phyloP scores from a whole-genome alignment of 2,888 invertebrate species.

The Dasysyrphus tricinctus region DNA sequence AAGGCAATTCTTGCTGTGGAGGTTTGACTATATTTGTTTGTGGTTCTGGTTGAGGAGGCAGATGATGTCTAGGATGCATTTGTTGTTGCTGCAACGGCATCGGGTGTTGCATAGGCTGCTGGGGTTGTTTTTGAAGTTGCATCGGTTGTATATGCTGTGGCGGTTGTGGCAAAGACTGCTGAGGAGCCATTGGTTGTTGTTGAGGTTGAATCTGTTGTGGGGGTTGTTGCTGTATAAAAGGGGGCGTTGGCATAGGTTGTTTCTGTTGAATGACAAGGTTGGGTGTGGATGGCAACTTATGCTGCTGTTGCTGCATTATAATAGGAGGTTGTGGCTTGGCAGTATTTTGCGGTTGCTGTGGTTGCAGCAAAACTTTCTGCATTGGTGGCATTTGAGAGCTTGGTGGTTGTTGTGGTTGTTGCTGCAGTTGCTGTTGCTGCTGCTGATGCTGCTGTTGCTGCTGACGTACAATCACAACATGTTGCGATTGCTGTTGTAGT shows the following conservation, averaged over 20 bases:
- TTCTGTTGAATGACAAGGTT: slow-evolving; percentile 65
- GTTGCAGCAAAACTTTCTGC: slow-evolving; percentile 73
- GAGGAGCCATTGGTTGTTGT: slow-evolving; percentile 75
- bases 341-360: slow-evolving; percentile 74
- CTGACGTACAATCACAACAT: slow-evolving; percentile 67
- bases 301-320: slow-evolving; percentile 74
- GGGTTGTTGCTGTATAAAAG: slow-evolving; percentile 57
- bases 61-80: slow-evolving; percentile 7
- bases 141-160: slow-evolving; percentile 19
- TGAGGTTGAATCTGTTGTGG: slow-evolving; percentile 77
- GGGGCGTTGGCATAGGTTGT: slow-evolving; percentile 14
- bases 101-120: slow-evolving; percentile 80
- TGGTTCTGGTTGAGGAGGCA: slow-evolving; percentile 75
- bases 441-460: slow-evolving; percentile 66
- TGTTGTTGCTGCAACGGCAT: slow-evolving; percentile 77
- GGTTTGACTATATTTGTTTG: slow-evolving; percentile 46
- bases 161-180: slow-evolving; percentile 21
- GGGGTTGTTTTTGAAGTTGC: slow-evolving; percentile 76
- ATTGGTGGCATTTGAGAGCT: slow-evolving; percentile 48
- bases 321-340: slow-evolving; percentile 53
- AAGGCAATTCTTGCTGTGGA: slow-evolving; percentile 31
- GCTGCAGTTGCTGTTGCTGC: slow-evolving; percentile 70
- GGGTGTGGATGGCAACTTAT: slow-evolving; percentile 45
- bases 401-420: slow-evolving; percentile 52
- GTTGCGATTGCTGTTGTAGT: slow-evolving; percentile 70